A percentile compares a stretch with the other conserved stretches of the same genome.
These are phyloP conservation scores for Aptenodytes forsteri DNA, from an alignment of 2,113 vertebrate species.

Conservation along the genomic window DNA sequence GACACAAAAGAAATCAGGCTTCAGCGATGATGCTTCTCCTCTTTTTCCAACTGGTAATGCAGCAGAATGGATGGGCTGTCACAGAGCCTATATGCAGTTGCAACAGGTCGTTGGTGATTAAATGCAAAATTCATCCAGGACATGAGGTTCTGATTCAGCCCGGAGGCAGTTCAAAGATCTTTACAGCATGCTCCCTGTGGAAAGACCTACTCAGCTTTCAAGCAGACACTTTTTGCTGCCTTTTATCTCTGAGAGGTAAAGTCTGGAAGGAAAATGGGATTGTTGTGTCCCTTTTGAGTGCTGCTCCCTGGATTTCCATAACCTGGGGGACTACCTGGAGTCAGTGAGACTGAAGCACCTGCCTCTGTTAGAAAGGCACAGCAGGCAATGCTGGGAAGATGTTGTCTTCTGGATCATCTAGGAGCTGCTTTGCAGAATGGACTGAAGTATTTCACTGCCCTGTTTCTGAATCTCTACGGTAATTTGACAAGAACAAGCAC, in stretches of 20 bases:
- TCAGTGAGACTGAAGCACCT: not conserved
- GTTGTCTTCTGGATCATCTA: not conserved
- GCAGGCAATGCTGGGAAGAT: not conserved
- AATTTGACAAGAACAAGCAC: not conserved
- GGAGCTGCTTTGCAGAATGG: not conserved
- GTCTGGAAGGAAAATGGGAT: not conserved
- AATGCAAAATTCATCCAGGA: constrained; percentile 22
- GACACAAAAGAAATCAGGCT: not conserved
- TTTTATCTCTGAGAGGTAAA: not conserved
- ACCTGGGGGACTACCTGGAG: not conserved
- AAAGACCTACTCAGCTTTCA: constrained; percentile 1
- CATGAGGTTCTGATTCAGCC: constrained; percentile 22
- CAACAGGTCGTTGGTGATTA: constrained; percentile 40
- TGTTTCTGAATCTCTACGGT: not conserved
- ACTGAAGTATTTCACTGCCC: not conserved
- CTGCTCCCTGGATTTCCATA: not conserved
- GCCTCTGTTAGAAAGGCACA: not conserved
- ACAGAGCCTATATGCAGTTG: not conserved
- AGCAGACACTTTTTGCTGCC: not conserved
- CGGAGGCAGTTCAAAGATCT: constrained; percentile 13
- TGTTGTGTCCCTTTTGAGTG: not conserved
- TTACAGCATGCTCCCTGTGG: not conserved
- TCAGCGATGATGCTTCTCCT: not conserved
- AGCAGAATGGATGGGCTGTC: not conserved
- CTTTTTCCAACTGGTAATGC: not conserved